A percentile compares a stretch with the other conserved stretches of the same genome.
Conservation (phyloP, 2,797 vertebrate genomes). For the Pangasius djambal region DNA sequence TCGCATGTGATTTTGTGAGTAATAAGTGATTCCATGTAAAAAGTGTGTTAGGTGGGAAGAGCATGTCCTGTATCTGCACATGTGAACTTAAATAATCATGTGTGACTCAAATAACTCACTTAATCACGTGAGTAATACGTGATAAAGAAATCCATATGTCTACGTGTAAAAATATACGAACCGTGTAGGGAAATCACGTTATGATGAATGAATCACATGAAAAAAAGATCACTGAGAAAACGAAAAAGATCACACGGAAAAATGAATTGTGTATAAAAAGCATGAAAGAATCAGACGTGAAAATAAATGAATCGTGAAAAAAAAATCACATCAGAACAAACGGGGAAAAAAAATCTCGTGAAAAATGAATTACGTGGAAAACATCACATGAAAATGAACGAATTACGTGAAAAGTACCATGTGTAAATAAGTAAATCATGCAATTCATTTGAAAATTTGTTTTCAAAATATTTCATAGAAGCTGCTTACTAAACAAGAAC, state of each 20-base stretch:
- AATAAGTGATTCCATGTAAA: not conserved
- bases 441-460: not conserved
- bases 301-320: not conserved
- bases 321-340: not conserved
- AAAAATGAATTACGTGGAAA: not conserved
- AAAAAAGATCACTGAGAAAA: not conserved
- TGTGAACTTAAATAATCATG: not conserved
- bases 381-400: not conserved
- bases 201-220: not conserved
- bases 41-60: not conserved
- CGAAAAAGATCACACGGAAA: not conserved
- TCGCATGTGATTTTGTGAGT: not conserved
- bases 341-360: not conserved
- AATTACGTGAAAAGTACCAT: not conserved
- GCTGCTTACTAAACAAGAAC: slow-evolving; percentile 9
- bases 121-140: not conserved
- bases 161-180: not conserved
- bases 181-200: not conserved
- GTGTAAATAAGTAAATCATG: too few relatives aligned
- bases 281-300: not conserved
- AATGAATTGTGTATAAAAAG: too few relatives aligned
- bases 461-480: not conserved
- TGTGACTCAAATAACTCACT: not conserved
- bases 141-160: not conserved
- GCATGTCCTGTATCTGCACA: not conserved